Conservation (phyloP, 2,113 vertebrate genomes). For the Callithrix jacchus region DNA sequence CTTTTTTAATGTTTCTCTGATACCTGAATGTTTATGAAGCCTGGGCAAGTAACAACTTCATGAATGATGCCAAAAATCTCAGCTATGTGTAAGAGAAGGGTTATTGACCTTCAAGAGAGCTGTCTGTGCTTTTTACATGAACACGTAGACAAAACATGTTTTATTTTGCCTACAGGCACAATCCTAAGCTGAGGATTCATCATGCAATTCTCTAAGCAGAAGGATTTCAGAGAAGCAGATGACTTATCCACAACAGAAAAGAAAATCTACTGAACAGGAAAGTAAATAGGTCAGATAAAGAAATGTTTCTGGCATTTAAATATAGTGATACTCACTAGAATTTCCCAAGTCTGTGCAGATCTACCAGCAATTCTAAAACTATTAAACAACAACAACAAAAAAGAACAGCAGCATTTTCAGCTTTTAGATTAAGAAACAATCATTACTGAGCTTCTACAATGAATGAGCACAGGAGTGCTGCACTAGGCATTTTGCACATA, state of each 20-base stretch:
- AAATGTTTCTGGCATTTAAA: neutral
- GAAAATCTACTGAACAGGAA: constrained; percentile 43
- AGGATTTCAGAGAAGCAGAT: neutral
- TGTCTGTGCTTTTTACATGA: constrained; percentile 64
- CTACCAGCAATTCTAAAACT: constrained; percentile 12
- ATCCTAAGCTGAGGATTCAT: constrained; percentile 60
- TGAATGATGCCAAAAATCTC: constrained; percentile 70
- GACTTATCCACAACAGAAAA: neutral
- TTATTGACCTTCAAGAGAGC: constrained; percentile 58
- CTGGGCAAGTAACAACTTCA: constrained; percentile 45
- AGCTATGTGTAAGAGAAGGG: constrained; percentile 65
- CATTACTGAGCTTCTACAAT: rapidly evolving
- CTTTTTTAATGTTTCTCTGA: constrained; percentile 36
- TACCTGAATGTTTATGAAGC: constrained; percentile 55
- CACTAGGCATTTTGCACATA: neutral
- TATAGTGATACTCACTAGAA: neutral
- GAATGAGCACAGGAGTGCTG: neutral
- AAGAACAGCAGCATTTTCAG: neutral
- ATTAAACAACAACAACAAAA: neutral
- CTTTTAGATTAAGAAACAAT: neutral
- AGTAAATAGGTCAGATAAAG: neutral
- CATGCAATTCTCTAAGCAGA: constrained; percentile 58
- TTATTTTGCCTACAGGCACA: constrained; percentile 63
- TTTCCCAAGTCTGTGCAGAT: constrained; percentile 18
- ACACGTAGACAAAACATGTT: constrained; percentile 63